Evolutionary conservation across 2,113 vertebrate species (phyloP).

Genomic region (Morone chrysops): DNA sequence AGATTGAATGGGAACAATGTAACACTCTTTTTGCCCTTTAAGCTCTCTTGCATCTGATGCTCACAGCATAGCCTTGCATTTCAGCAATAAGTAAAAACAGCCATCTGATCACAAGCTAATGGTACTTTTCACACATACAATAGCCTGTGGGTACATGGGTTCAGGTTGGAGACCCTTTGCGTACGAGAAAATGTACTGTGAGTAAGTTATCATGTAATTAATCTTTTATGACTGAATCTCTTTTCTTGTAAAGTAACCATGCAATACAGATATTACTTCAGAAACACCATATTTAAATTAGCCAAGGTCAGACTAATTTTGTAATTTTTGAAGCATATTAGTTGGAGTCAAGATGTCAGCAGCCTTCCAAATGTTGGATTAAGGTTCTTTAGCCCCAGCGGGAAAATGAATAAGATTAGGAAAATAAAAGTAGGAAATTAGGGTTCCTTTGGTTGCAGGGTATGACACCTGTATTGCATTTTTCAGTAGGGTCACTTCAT

Average conservation of each 20-base stretch:
- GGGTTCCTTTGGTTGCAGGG: constrained; percentile 11
- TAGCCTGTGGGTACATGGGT: neutral
- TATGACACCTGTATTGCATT: constrained; percentile 30
- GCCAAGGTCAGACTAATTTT: neutral
- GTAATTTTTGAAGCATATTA: constrained; percentile 6
- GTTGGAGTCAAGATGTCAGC: constrained; percentile 11
- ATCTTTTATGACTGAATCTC: neutral
- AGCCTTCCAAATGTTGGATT: neutral
- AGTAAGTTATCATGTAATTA: neutral
- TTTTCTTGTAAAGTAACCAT: neutral
- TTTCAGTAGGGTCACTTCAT: neutral
- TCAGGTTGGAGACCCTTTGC: neutral
- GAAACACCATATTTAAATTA: constrained; percentile 4
- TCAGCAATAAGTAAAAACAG: neutral
- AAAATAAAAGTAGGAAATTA: constrained; percentile 12
- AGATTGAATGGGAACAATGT: constrained; percentile 12
- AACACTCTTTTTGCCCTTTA: neutral
- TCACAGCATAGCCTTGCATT: constrained; percentile 5
- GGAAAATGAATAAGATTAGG: neutral
- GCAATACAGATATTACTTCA: neutral
- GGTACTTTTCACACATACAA: neutral
- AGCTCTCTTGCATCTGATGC: neutral
- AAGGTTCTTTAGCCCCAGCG: too few relatives aligned
- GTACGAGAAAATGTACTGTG: too few relatives aligned
- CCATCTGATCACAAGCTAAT: neutral